Evolutionary conservation across 2,797 vertebrate genomes (phyloP).

Genomic region (Knipowitschia caucasica): DNA sequence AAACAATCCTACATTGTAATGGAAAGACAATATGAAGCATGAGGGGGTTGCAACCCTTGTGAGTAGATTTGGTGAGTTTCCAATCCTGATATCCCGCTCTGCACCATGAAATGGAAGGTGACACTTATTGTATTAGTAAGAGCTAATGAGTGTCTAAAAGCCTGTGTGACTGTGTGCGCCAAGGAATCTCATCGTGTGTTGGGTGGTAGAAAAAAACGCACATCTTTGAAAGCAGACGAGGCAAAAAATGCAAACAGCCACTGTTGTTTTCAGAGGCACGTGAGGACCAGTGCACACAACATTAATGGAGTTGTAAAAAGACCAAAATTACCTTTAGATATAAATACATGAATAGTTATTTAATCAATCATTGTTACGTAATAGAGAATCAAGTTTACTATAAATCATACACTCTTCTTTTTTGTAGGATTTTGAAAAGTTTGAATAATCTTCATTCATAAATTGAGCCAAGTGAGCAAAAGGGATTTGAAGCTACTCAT

Average conservation of each 20-base stretch:
- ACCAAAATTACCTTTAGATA: constrained; percentile 16
- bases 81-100: constrained; percentile 68
- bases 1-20: constrained; percentile 68
- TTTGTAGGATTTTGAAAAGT: background rate
- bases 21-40: constrained; percentile 61
- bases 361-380: no score
- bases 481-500: background rate
- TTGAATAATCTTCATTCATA: background rate
- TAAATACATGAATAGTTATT: background rate
- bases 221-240: constrained; percentile 47
- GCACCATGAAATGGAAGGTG: constrained; percentile 74
- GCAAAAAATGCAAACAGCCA: constrained; percentile 44
- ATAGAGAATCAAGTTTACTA: no score
- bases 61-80: constrained; percentile 70
- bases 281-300: constrained; percentile 30
- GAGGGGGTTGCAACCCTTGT: constrained; percentile 56
- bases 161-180: constrained; percentile 72
- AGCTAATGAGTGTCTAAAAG: constrained; percentile 80
- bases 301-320: constrained; percentile 56
- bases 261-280: constrained; percentile 45
- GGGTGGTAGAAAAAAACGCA: constrained; percentile 56
- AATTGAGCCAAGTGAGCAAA: background rate
- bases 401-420: no score
- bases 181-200: constrained; percentile 72
- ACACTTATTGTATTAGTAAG: constrained; percentile 79